Percentiles rank a stretch among this genome's conserved stretches.
Evolutionary conservation across 2,113 vertebrate species (phyloP).

Genomic region (Malurus melanocephalus): DNA sequence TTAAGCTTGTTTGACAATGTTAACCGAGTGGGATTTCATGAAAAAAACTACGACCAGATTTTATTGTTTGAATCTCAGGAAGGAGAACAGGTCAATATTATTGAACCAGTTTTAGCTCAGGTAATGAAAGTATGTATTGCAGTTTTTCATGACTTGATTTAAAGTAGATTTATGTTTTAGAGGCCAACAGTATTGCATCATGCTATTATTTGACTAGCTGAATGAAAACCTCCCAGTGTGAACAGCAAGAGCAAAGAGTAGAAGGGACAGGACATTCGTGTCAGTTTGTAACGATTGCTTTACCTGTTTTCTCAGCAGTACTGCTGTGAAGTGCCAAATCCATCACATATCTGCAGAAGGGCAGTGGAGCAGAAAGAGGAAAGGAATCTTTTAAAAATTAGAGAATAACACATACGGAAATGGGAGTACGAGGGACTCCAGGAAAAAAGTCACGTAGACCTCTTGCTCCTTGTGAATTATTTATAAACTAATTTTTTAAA

Average conservation of each 20-base stretch:
- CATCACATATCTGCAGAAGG: neutral
- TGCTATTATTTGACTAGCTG: neutral
- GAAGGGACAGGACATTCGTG: neutral
- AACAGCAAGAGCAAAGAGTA: neutral
- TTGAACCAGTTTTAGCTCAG: slow-evolving; percentile 69
- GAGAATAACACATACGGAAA: neutral
- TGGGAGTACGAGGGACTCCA: neutral
- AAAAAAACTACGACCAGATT: slow-evolving; percentile 73
- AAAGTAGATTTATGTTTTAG: slow-evolving; percentile 4
- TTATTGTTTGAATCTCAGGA: slow-evolving; percentile 72
- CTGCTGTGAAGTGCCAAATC: neutral
- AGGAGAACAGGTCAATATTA: slow-evolving; percentile 68
- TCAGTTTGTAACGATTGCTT: neutral
- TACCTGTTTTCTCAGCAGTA: slow-evolving; percentile 6
- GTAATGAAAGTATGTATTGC: slow-evolving; percentile 45
- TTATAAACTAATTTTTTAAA: slow-evolving; percentile 27
- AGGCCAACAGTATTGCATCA: neutral
- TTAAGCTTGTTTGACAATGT: slow-evolving; percentile 74
- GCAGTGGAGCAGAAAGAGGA: neutral
- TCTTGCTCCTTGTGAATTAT: slow-evolving; percentile 38
- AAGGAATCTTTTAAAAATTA: neutral
- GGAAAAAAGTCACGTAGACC: neutral
- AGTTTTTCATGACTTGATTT: slow-evolving; percentile 30
- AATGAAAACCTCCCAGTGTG: neutral
- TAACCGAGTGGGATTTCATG: slow-evolving; percentile 67